These are phyloP conservation scores for Conomelus anceps DNA, from an alignment of 2,888 invertebrate genomes.

Conservation along the genomic window DNA sequence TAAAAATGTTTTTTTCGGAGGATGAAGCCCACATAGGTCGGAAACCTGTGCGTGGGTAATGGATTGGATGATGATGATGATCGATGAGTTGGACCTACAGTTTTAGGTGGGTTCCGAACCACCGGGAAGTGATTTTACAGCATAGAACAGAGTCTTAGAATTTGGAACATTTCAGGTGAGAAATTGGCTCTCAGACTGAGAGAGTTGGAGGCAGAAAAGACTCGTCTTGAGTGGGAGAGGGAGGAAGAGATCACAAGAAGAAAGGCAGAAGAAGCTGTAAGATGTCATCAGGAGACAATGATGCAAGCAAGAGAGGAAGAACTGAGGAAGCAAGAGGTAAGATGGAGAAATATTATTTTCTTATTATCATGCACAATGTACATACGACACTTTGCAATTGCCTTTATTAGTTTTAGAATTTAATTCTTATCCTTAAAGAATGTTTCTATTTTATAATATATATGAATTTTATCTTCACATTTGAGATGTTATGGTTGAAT, in stretches of 20 bases:
- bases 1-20: no score
- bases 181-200: conserved; percentile 52
- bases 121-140: no score
- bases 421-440: background rate
- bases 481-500: no score
- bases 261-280: conserved; percentile 37
- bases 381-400: background rate
- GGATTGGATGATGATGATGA: no score
- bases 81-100: no score
- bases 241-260: conserved; percentile 41
- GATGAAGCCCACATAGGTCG: no score
- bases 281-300: conserved; percentile 46
- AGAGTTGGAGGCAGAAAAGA: conserved; percentile 46
- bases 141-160: no score
- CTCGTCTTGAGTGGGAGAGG: conserved; percentile 45
- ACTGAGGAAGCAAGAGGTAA: conserved; percentile 59
- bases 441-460: background rate
- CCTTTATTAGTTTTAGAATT: background rate
- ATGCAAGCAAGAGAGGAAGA: conserved; percentile 58
- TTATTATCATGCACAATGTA: background rate
- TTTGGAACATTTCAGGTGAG: conserved; percentile 40
- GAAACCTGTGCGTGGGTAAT: no score
- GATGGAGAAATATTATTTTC: conserved; percentile 20
- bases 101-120: no score
- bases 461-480: background rate